phyloP scores from a whole-genome alignment of 2,113 vertebrate genomes.

The Ciconia stormi region DNA sequence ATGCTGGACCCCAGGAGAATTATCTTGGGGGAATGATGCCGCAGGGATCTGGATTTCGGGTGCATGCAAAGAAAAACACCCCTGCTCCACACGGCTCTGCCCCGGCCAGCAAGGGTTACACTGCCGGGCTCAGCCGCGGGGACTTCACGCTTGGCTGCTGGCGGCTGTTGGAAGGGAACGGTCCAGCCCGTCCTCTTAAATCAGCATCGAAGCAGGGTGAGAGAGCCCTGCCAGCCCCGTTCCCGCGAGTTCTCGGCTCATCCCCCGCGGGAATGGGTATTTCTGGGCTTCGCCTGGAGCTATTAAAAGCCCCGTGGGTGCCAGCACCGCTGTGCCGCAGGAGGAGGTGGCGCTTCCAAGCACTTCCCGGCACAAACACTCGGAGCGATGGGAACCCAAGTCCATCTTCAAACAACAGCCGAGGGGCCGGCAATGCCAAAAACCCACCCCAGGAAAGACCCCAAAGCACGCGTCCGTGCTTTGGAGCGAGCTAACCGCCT shows the following conservation, averaged over 20 bases:
- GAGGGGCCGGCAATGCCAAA: background rate
- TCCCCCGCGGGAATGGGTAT: background rate
- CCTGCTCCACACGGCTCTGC: background rate
- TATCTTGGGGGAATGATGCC: background rate
- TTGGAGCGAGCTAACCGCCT: background rate
- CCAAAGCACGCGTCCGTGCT: rapidly evolving
- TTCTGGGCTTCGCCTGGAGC: conserved; percentile 22
- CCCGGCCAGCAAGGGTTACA: conserved; percentile 47
- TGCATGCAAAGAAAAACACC: background rate
- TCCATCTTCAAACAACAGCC: background rate
- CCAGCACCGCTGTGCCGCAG: background rate
- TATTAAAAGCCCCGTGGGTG: conserved; percentile 47
- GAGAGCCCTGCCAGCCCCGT: background rate
- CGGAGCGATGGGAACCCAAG: background rate
- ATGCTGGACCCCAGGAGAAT: background rate
- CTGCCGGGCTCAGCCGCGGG: background rate
- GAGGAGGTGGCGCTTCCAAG: conserved; percentile 40
- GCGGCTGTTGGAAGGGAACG: background rate
- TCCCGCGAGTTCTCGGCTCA: background rate
- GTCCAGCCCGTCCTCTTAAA: background rate
- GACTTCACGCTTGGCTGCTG: conserved; percentile 33
- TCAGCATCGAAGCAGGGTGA: background rate
- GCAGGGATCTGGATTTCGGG: background rate
- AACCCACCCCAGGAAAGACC: background rate
- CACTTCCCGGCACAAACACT: background rate